Evolutionary conservation across 2,888 invertebrate genomes (phyloP).

Genomic region (Torymus auratus): DNA sequence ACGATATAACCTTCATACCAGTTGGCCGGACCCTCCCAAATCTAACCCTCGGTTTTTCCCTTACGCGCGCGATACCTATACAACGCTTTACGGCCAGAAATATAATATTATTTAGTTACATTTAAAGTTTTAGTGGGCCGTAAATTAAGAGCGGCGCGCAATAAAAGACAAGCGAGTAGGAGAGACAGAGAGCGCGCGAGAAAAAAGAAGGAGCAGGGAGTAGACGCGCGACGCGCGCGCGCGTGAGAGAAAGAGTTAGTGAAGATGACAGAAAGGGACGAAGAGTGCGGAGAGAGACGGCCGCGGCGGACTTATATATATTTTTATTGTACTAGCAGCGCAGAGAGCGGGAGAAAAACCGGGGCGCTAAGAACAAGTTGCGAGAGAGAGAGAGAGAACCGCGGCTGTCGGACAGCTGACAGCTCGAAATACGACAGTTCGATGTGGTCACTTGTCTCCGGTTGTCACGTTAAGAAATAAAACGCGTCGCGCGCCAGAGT

Average conservation of each 20-base stretch:
- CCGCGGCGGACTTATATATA: background rate
- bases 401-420: constrained; percentile 65
- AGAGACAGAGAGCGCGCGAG: constrained; percentile 30
- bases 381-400: constrained; percentile 14
- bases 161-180: constrained; percentile 38
- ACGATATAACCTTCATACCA: constrained; percentile 31
- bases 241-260: constrained; percentile 41
- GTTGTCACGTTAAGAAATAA: constrained; percentile 66
- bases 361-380: constrained; percentile 58
- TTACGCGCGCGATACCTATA: constrained; percentile 2
- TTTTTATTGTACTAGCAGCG: constrained; percentile 25
- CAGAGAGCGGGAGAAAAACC: constrained; percentile 7
- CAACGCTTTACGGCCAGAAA: constrained; percentile 32
- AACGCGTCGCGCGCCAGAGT: constrained; percentile 64
- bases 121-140: constrained; percentile 48
- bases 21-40: background rate
- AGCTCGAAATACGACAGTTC: constrained; percentile 70
- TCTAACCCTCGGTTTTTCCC: background rate
- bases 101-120: constrained; percentile 54
- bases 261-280: constrained; percentile 31
- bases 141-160: constrained; percentile 49
- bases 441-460: constrained; percentile 72
- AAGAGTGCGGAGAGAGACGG: constrained; percentile 24
- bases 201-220: background rate
- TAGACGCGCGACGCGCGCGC: background rate